Base-by-base conservation (phyloP, 2,888 invertebrate species). In the Heliconius aoede region DNA sequence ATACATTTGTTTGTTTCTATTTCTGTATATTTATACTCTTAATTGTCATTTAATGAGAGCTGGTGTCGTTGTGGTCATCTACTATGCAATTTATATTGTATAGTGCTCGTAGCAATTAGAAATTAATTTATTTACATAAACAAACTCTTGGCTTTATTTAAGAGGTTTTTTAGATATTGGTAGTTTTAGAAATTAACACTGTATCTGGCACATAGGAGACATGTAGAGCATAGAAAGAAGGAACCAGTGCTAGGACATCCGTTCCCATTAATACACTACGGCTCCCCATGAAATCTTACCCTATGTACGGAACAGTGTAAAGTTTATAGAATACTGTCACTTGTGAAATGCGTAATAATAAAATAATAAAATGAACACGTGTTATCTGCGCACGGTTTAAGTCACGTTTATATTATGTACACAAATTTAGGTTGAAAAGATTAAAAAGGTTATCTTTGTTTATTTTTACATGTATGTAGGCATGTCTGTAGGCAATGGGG, bases 1-100 rank as follows among this genome's bases (percentile, higher is more conserved):
- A 64, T 24, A 24, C 24, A 7, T 36, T 36, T 64, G 64, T 36
- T 64, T 64, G n/a, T 64, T 64, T 36, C 64, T 64, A 64, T 64
- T 64, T 64, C 15, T 13, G 24, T 64, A 36, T 64, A 64, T 64
- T 64, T 64, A 64, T 64, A 64, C 4, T 36, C 32, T 64, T 64
- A 62, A 64, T 64, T 24, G 64, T 1, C n/a, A 64, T 64, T 64
- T 64, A 64, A 64, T 64, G 60, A 18, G 7, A 26, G 60, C 3
- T 18, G 7, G 13, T 60, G 28, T 13, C 15, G 18, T 26, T 60
- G 60, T 26, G 60, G 24, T 64, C 32, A 24, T 64, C 36, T n/a
- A 15, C n/a, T 24, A 24, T 24, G 64, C 5, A 24, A 36, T 36
- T 36, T 36, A 36, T 32, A 64, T 24, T 24, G n/a, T 24, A 13